These are phyloP conservation scores for Stictonetta naevosa DNA, from an alignment of 2,113 vertebrate species.

Conservation along the genomic window DNA sequence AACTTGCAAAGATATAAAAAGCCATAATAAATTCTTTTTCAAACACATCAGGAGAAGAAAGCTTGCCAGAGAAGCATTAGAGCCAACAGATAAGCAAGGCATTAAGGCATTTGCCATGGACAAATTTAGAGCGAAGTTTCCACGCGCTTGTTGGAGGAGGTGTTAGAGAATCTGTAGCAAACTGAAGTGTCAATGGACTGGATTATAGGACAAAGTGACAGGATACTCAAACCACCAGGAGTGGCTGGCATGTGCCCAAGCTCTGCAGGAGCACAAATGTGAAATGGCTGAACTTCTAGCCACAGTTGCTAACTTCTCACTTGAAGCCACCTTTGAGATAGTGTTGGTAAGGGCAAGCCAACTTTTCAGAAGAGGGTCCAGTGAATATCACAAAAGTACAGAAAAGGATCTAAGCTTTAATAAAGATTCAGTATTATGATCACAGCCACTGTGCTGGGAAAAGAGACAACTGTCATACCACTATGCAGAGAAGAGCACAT, in stretches of 20 bases:
- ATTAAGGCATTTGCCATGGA: conserved; percentile 13
- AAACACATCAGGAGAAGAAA: conserved; percentile 30
- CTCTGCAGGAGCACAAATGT: background rate
- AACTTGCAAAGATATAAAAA: conserved; percentile 5
- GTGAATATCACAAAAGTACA: background rate
- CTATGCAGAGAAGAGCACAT: background rate
- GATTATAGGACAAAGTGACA: conserved; percentile 40
- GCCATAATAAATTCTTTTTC: conserved; percentile 50
- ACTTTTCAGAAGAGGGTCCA: background rate
- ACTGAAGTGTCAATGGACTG: conserved; percentile 32
- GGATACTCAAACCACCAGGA: background rate
- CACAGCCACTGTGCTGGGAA: background rate
- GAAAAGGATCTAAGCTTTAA: background rate
- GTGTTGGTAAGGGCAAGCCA: background rate
- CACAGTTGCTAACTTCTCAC: background rate
- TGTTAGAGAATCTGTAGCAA: conserved; percentile 63
- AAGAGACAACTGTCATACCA: background rate
- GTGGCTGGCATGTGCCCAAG: conserved; percentile 1
- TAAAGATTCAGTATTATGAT: background rate
- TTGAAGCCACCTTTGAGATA: background rate
- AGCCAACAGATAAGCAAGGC: conserved; percentile 54
- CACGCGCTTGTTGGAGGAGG: conserved; percentile 23
- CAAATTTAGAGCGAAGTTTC: conserved; percentile 35
- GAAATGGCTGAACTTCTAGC: background rate
- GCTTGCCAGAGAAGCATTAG: conserved; percentile 35